These are phyloP conservation scores for Yponomeuta sedellus DNA, from an alignment of 2,888 invertebrate genomes.

Conservation along the genomic window DNA sequence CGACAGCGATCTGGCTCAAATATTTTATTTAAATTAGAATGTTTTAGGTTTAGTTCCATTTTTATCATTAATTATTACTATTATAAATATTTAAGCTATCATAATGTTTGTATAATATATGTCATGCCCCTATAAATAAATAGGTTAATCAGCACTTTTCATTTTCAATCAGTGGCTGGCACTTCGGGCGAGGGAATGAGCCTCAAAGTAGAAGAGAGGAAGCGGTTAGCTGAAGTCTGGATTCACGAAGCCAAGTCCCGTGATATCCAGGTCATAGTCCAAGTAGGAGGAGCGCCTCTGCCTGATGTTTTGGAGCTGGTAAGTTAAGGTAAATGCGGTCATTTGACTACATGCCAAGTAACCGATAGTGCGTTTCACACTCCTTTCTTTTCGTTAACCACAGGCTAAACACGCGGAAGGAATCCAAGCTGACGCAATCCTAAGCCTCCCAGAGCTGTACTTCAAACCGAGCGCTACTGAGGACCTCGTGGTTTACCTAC, in stretches of 20 bases:
- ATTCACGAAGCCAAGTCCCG: conserved; percentile 68
- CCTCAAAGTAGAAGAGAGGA: conserved; percentile 81
- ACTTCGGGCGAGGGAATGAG: conserved; percentile 86
- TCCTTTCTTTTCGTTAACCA: not conserved
- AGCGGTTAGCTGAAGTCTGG: conserved; percentile 81
- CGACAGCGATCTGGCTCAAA: too few relatives aligned
- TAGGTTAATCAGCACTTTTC: not conserved
- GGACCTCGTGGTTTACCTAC: conserved; percentile 78
- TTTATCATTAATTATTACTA: too few relatives aligned
- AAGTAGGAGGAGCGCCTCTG: conserved; percentile 82
- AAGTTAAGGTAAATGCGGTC: too few relatives aligned
- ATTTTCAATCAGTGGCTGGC: conserved; percentile 80
- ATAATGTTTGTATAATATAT: too few relatives aligned
- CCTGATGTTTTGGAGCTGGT: conserved; percentile 83
- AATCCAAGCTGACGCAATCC: conserved; percentile 76
- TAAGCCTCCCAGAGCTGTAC: conserved; percentile 83
- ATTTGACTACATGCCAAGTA: too few relatives aligned
- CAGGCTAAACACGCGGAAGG: conserved; percentile 81
- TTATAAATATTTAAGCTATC: too few relatives aligned
- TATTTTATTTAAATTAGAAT: too few relatives aligned
- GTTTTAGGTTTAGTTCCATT: too few relatives aligned
- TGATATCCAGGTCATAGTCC: conserved; percentile 80
- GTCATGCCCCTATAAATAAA: not conserved
- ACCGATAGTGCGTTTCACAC: too few relatives aligned
- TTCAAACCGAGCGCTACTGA: conserved; percentile 76